phyloP scores from a whole-genome alignment of 2,797 vertebrate genomes.

The Sebastes matsubarae region DNA sequence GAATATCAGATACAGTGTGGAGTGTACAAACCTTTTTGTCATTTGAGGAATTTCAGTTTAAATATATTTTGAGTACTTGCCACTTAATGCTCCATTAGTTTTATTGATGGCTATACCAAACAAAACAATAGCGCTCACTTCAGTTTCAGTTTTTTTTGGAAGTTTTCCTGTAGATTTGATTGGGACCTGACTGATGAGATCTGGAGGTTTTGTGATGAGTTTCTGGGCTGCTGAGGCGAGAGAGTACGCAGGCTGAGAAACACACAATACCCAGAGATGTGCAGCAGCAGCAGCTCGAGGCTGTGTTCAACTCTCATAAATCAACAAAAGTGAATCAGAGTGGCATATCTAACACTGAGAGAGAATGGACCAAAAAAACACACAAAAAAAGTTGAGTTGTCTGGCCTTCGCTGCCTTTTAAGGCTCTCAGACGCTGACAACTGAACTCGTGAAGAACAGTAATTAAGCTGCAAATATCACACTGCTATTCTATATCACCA shows the following conservation, averaged over 20 bases:
- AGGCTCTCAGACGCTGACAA: background rate
- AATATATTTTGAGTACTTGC: background rate
- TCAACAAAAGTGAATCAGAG: slow-evolving; percentile 27
- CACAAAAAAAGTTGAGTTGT: background rate
- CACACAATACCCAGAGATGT: background rate
- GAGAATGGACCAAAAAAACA: background rate
- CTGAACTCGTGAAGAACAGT: background rate
- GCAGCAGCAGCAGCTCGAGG: slow-evolving; percentile 17
- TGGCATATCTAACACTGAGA: background rate
- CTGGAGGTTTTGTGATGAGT: background rate
- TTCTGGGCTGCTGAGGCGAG: background rate
- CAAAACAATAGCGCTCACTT: background rate
- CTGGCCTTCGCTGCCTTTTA: background rate
- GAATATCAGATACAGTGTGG: background rate
- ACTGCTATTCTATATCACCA: background rate
- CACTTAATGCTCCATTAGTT: background rate
- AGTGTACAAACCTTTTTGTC: background rate
- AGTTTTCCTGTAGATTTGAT: slow-evolving; percentile 1
- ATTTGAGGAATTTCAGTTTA: background rate
- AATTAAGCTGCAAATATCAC: background rate
- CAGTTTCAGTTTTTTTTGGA: background rate
- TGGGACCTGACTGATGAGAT: background rate
- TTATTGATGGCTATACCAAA: background rate
- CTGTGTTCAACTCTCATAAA: slow-evolving; percentile 21
- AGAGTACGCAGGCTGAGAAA: slow-evolving; percentile 6